Percentiles rank a stretch among this genome's conserved stretches.
Evolutionary conservation across 2,797 vertebrate genomes (phyloP).

Genomic region (Vireo griseus): DNA sequence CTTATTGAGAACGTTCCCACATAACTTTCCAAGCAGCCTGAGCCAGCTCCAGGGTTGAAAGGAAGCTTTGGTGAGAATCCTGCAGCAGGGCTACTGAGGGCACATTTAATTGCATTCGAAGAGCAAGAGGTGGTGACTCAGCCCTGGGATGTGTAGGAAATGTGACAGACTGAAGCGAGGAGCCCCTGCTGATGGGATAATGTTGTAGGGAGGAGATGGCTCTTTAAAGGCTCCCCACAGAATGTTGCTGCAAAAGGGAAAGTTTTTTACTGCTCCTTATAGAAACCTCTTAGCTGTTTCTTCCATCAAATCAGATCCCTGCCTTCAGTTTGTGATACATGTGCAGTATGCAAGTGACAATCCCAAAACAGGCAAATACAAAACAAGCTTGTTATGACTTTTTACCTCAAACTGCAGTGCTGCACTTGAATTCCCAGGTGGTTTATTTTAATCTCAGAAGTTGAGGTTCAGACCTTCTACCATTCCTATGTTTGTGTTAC

Average conservation of each 20-base stretch:
- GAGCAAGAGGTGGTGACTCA: background rate
- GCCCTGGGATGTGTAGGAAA: background rate
- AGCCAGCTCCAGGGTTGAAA: background rate
- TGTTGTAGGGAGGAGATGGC: background rate
- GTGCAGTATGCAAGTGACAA: background rate
- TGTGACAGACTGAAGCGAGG: background rate
- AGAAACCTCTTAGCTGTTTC: background rate
- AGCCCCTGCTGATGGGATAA: background rate
- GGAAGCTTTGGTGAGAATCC: background rate
- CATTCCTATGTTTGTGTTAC: background rate
- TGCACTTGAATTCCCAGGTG: background rate
- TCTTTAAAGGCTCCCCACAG: background rate
- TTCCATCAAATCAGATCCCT: background rate
- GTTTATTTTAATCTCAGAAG: background rate
- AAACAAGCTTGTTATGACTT: background rate
- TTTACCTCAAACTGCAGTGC: background rate
- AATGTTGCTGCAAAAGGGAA: background rate
- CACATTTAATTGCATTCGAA: background rate
- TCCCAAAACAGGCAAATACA: background rate
- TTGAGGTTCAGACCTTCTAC: background rate
- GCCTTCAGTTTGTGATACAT: background rate
- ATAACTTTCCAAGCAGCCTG: background rate
- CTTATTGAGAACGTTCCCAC: background rate
- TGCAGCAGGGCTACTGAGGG: background rate
- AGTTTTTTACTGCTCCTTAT: background rate